phyloP scores from a whole-genome alignment of 2,797 vertebrate species.

The Sebastes itinus region DNA sequence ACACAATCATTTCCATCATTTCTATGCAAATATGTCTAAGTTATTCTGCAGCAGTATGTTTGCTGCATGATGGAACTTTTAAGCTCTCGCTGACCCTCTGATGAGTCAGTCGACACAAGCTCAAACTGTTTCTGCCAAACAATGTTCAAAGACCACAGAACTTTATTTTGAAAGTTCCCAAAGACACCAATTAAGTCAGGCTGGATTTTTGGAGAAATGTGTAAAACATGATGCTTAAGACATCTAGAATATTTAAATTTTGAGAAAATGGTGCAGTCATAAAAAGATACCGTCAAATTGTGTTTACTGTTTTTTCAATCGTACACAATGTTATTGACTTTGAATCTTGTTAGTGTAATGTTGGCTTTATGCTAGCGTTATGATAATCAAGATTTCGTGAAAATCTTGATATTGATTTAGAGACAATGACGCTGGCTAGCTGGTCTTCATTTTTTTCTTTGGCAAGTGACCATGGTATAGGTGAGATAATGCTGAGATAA shows the following conservation, averaged over 20 bases:
- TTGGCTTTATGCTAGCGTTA: too few relatives aligned
- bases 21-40: background rate
- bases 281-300: background rate
- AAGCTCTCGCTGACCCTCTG: background rate
- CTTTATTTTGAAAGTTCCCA: background rate
- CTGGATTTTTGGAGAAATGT: background rate
- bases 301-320: too few relatives aligned
- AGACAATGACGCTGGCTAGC: too few relatives aligned
- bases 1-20: background rate
- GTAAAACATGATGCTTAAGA: background rate
- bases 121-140: conserved; percentile 8
- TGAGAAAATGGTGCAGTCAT: background rate
- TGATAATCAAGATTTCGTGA: fast-evolving
- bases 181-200: background rate
- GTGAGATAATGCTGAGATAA: too few relatives aligned
- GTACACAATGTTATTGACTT: too few relatives aligned
- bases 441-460: too few relatives aligned
- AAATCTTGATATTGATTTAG: too few relatives aligned
- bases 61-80: background rate
- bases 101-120: background rate
- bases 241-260: background rate
- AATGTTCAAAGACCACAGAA: background rate
- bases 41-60: background rate
- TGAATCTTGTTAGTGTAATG: too few relatives aligned
- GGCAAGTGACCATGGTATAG: too few relatives aligned